These are phyloP conservation scores for Luperina nickerlii DNA, from an alignment of 2,888 invertebrate species.

Conservation along the genomic window DNA sequence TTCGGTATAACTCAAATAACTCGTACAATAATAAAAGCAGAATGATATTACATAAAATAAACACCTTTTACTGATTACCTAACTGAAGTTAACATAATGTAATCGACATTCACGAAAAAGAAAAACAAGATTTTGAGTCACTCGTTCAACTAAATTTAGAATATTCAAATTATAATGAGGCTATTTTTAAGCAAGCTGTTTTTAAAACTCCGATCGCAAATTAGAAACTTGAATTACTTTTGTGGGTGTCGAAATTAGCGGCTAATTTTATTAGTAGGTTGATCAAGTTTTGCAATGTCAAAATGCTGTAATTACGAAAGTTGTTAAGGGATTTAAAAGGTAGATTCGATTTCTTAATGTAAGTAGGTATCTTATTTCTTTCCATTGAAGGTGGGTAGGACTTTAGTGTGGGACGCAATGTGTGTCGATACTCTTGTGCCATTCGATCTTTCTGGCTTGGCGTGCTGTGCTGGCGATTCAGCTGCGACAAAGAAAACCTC, in stretches of 20 bases:
- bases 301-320: background rate
- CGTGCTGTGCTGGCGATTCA: background rate
- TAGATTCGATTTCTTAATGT: background rate
- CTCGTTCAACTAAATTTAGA: constrained; percentile 37
- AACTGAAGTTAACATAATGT: constrained; percentile 23
- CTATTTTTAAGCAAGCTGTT: constrained; percentile 11
- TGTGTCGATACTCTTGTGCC: background rate
- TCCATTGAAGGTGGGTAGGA: background rate
- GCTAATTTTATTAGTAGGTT: background rate
- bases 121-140: constrained; percentile 13
- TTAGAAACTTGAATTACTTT: constrained; percentile 18
- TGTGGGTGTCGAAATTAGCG: constrained; percentile 17
- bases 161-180: constrained; percentile 39
- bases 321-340: background rate
- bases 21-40: background rate
- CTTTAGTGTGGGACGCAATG: background rate
- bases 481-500: no score
- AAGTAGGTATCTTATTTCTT: background rate
- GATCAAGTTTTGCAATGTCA: background rate
- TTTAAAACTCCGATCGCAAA: constrained; percentile 19
- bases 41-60: constrained; percentile 2
- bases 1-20: background rate
- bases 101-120: constrained; percentile 48
- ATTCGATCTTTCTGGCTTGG: background rate
- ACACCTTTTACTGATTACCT: constrained; percentile 41